Conservation (phyloP, 2,888 invertebrate species). For the Dryadula phaetusa region DNA sequence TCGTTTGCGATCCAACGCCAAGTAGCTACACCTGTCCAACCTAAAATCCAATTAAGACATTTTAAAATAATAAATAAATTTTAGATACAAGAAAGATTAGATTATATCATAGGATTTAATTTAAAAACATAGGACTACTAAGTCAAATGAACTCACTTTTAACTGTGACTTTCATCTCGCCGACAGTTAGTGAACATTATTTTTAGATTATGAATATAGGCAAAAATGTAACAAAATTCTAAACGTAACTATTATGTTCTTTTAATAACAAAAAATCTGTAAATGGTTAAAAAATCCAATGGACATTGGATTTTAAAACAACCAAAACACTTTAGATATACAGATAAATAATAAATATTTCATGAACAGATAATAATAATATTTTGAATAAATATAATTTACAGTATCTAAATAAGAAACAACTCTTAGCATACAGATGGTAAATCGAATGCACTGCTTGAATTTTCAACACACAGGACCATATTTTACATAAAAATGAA, state of each 20-base stretch:
- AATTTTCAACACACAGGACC: too few species aligned
- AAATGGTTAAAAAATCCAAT: not conserved
- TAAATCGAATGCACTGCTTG: too few species aligned
- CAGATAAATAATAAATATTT: not conserved
- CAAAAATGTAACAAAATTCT: not conserved
- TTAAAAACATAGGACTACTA: not conserved
- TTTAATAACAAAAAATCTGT: not conserved
- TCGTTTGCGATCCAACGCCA: slow-evolving; percentile 99
- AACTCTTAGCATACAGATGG: too few species aligned
- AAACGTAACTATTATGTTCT: not conserved
- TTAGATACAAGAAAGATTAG: not conserved
- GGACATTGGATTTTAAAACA: not conserved
- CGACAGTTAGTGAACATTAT: slow-evolving; percentile 26
- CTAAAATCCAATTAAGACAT: slow-evolving; percentile 63
- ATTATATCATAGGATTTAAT: not conserved
- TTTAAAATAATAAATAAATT: slow-evolving; percentile 9
- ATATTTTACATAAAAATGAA: too few species aligned
- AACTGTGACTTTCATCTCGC: slow-evolving; percentile 85
- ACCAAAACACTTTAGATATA: not conserved
- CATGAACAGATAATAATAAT: not conserved
- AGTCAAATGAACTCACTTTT: slow-evolving; percentile 80
- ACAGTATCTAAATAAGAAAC: too few species aligned
- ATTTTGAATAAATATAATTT: not conserved
- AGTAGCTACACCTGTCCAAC: slow-evolving; percentile 97
- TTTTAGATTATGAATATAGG: not conserved